A percentile compares a stretch with the other conserved stretches of the same genome.
phyloP scores from a whole-genome alignment of 1,140 invertebrate genomes.

The Coptotermes formosanus region DNA sequence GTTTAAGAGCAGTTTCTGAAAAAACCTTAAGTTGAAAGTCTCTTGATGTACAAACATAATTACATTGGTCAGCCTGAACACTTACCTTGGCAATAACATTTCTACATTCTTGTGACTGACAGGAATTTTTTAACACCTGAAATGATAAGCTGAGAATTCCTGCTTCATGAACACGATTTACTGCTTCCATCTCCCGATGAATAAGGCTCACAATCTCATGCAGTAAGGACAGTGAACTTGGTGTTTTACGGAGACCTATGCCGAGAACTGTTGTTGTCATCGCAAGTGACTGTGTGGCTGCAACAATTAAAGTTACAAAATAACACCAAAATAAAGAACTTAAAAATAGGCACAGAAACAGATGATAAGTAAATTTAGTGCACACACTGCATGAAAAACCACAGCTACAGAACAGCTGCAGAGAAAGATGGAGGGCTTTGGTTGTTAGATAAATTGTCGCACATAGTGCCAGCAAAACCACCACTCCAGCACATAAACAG shows the following conservation, averaged over 20 bases:
- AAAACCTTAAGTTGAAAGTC: too few relatives aligned
- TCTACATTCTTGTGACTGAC: slow-evolving; percentile 52
- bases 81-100: slow-evolving; percentile 53
- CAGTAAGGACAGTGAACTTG: slow-evolving; percentile 52
- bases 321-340: not conserved
- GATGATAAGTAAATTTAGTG: too few relatives aligned
- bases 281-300: slow-evolving; percentile 52
- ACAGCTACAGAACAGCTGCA: too few relatives aligned
- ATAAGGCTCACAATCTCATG: slow-evolving; percentile 51
- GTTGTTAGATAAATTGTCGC: too few relatives aligned
- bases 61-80: not conserved
- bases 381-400: too few relatives aligned
- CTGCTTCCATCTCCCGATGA: slow-evolving; percentile 51
- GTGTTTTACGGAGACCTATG: slow-evolving; percentile 51
- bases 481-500: too few relatives aligned
- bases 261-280: slow-evolving; percentile 54
- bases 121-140: slow-evolving; percentile 51
- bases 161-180: slow-evolving; percentile 47
- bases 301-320: slow-evolving; percentile 30
- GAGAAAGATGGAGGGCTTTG: too few relatives aligned
- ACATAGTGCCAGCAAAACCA: too few relatives aligned
- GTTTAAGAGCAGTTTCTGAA: too few relatives aligned
- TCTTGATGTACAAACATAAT: too few relatives aligned
- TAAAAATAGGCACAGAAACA: not conserved
- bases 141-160: slow-evolving; percentile 49